These are phyloP conservation scores for Cheilosia variabilis DNA, from an alignment of 2,888 invertebrate species.

Conservation along the genomic window DNA sequence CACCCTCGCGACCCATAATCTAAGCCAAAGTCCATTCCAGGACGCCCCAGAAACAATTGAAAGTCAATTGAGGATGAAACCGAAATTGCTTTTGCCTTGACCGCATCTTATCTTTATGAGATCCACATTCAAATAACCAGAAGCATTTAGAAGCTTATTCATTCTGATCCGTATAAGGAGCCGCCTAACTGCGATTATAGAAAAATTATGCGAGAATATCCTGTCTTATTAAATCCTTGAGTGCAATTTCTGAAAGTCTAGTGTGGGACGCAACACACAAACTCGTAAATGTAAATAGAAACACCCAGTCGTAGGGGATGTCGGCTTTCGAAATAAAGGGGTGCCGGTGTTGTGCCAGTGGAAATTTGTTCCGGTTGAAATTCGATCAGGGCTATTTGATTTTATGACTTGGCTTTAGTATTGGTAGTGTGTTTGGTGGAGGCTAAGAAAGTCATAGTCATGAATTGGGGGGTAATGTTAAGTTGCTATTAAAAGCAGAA, in stretches of 20 bases:
- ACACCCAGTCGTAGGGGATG: conserved; percentile 6
- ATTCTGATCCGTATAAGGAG: conserved; percentile 77
- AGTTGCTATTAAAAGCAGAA: conserved; percentile 47
- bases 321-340: conserved; percentile 43
- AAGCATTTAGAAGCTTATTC: conserved; percentile 74
- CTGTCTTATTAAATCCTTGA: conserved; percentile 77
- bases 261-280: conserved; percentile 52
- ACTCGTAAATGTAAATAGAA: conserved; percentile 62
- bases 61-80: conserved; percentile 78
- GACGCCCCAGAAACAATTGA: conserved; percentile 72
- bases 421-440: conserved; percentile 26
- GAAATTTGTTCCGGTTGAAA: conserved; percentile 74
- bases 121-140: conserved; percentile 77
- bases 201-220: conserved; percentile 77
- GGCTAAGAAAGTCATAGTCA: conserved; percentile 24
- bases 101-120: conserved; percentile 78
- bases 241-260: conserved; percentile 48
- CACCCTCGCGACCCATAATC: conserved; percentile 66
- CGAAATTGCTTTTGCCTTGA: conserved; percentile 77
- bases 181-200: conserved; percentile 76
- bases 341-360: conserved; percentile 41
- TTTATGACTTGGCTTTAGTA: conserved; percentile 70
- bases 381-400: conserved; percentile 76
- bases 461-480: conserved; percentile 22
- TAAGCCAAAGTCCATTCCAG: conserved; percentile 51